phyloP scores from a whole-genome alignment of 2,113 vertebrate species.

The Platysteira castanea region DNA sequence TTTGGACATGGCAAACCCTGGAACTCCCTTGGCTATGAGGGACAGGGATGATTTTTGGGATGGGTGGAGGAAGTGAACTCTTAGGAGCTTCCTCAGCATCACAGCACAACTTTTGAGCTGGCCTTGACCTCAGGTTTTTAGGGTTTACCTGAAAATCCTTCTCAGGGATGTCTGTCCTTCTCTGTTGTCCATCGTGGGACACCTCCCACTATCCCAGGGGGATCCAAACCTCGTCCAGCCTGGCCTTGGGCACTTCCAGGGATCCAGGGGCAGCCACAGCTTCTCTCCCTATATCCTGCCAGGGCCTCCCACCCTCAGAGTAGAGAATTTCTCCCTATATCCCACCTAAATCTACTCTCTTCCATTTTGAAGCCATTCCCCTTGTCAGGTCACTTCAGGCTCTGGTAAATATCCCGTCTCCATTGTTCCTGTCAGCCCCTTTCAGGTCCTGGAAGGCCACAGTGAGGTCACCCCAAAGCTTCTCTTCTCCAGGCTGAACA shows the following conservation, averaged over 20 bases:
- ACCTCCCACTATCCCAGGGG: fast-evolving
- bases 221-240: fast-evolving
- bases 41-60: not conserved
- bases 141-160: not conserved
- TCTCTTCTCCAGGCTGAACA: not conserved
- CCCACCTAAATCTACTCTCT: not conserved
- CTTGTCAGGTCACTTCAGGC: not conserved
- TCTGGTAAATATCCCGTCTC: not conserved
- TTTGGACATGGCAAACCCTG: not conserved
- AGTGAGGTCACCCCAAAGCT: not conserved
- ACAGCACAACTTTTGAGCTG: not conserved
- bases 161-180: too few species aligned
- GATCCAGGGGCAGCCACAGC: not conserved
- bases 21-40: not conserved
- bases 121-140: not conserved
- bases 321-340: not conserved
- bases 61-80: not conserved
- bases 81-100: not conserved
- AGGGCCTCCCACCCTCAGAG: not conserved
- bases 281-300: not conserved
- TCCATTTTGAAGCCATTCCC: not conserved
- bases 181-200: not conserved
- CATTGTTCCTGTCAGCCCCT: not conserved
- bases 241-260: not conserved
- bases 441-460: not conserved